Evolutionary conservation across 2,113 vertebrate species (phyloP).

Genomic region (Pterocles orientalis): DNA sequence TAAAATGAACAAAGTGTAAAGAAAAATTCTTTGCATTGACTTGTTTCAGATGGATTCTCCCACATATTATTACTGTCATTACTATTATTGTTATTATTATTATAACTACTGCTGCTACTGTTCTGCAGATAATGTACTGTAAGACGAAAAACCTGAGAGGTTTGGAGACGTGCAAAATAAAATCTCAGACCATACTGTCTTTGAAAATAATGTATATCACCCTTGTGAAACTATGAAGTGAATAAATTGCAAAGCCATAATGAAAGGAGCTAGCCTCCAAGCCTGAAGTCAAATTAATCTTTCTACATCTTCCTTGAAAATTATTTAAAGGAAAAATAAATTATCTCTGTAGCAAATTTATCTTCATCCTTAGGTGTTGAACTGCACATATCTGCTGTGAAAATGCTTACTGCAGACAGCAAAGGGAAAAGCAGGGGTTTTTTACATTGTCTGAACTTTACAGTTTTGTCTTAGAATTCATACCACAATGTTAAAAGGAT

Average conservation of each 20-base stretch:
- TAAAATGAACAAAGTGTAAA: background rate
- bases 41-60: background rate
- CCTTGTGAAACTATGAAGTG: background rate
- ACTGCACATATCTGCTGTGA: background rate
- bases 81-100: background rate
- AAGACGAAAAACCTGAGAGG: background rate
- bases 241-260: background rate
- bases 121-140: background rate
- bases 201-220: background rate
- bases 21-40: background rate
- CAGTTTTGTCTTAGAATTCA: background rate
- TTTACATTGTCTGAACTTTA: background rate
- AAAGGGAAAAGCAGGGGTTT: background rate
- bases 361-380: background rate
- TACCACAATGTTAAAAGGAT: background rate
- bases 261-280: background rate
- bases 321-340: constrained; percentile 1
- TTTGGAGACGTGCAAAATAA: background rate
- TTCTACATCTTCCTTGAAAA: background rate
- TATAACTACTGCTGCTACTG: background rate
- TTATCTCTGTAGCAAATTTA: background rate
- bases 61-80: background rate
- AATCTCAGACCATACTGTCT: background rate
- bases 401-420: background rate
- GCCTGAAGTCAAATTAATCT: background rate